A percentile compares a stretch with the other conserved stretches of the same genome.
Evolutionary conservation across 2,797 vertebrate species (phyloP).

Genomic region (Danio choprae): DNA sequence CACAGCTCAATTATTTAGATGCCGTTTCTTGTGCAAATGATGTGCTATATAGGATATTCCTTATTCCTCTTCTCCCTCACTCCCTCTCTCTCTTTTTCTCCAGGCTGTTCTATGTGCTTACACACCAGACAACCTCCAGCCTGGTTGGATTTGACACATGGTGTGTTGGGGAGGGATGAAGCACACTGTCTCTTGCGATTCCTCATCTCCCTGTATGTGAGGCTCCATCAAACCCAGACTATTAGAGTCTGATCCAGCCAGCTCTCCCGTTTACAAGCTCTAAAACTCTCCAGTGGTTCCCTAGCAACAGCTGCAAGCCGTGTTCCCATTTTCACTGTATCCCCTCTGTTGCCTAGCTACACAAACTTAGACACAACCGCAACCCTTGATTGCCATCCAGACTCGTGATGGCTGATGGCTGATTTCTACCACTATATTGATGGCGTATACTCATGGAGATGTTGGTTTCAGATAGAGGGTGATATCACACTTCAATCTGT

Average conservation of each 20-base stretch:
- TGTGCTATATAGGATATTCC: conserved; percentile 76
- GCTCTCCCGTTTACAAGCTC: conserved; percentile 75
- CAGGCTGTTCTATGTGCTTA: conserved; percentile 71
- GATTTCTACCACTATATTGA: conserved; percentile 58
- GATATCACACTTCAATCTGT: background rate
- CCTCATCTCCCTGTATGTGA: conserved; percentile 79
- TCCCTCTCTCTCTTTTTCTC: conserved; percentile 17
- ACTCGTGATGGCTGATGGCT: conserved; percentile 61
- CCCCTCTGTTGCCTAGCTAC: conserved; percentile 85
- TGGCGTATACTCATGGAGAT: conserved; percentile 50
- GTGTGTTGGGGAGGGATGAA: conserved; percentile 72
- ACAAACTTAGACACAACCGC: conserved; percentile 77
- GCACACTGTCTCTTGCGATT: conserved; percentile 70
- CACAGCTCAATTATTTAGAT: conserved; percentile 85
- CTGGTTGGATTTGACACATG: conserved; percentile 78
- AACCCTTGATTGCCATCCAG: conserved; percentile 71
- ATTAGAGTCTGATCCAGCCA: conserved; percentile 82
- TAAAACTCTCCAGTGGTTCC: conserved; percentile 83
- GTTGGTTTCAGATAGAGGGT: background rate
- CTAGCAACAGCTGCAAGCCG: conserved; percentile 83
- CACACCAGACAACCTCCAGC: conserved; percentile 73
- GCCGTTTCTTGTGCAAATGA: conserved; percentile 83
- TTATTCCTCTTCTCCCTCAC: conserved; percentile 62
- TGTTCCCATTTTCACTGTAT: conserved; percentile 76
- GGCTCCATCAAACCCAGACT: conserved; percentile 81